Evolutionary conservation across 2,888 invertebrate species (phyloP).

Genomic region (Anoplius nigerrimus): DNA sequence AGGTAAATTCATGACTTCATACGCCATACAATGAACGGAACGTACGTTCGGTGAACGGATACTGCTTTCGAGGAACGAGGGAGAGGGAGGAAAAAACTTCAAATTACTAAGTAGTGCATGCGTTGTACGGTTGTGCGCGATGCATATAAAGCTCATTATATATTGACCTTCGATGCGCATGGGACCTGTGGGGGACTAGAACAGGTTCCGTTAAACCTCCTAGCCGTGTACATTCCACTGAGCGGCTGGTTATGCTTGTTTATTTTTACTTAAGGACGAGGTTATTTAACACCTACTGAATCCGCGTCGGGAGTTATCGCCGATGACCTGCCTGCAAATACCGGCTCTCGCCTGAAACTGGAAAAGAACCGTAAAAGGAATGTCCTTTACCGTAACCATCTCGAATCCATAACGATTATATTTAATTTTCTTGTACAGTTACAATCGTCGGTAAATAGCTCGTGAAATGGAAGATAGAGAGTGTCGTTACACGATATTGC

Average conservation of each 20-base stretch:
- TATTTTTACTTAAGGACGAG: conserved; percentile 32
- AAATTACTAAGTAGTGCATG: too few relatives aligned
- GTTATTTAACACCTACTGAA: conserved; percentile 29
- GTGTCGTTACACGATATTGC: background rate
- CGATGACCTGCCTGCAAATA: conserved; percentile 15
- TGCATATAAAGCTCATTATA: conserved; percentile 29
- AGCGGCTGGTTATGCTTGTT: conserved; percentile 33
- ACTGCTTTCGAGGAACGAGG: too few relatives aligned
- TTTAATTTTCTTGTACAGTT: conserved; percentile 51
- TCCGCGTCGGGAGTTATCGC: background rate
- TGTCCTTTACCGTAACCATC: conserved; percentile 11
- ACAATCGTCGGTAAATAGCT: conserved; percentile 31
- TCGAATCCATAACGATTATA: conserved; percentile 44
- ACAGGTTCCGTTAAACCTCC: conserved; percentile 66
- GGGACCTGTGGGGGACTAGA: conserved; percentile 52
- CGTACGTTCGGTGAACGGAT: too few relatives aligned
- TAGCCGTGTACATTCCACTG: conserved; percentile 49
- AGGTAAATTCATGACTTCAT: too few relatives aligned
- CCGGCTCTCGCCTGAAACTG: conserved; percentile 14
- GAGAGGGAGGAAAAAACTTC: too few relatives aligned
- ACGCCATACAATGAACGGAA: too few relatives aligned
- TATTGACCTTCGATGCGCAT: conserved; percentile 53
- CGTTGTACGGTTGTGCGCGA: background rate
- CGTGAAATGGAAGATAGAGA: conserved; percentile 4
- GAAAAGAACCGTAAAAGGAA: conserved; percentile 20